A percentile compares a stretch with the other conserved stretches of the same genome.
Evolutionary conservation across 2,888 invertebrate species (phyloP).

Genomic region (Palloptera scutellata): DNA sequence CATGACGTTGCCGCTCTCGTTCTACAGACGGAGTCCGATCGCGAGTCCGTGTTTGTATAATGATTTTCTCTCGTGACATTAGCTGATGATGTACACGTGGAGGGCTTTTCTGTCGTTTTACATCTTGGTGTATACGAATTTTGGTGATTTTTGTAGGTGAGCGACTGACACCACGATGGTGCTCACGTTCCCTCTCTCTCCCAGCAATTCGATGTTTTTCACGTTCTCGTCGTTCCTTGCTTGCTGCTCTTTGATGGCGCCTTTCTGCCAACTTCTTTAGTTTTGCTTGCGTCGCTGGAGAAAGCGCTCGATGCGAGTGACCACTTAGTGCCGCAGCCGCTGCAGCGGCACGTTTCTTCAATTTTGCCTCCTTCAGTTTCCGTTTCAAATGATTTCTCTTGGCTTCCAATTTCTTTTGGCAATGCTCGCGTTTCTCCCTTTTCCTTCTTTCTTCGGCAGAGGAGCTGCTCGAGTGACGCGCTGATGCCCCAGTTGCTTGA

Average conservation of each 20-base stretch:
- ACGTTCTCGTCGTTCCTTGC: conserved; percentile 59
- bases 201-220: conserved; percentile 64
- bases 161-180: conserved; percentile 54
- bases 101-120: conserved; percentile 68
- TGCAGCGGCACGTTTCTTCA: conserved; percentile 56
- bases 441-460: conserved; percentile 68
- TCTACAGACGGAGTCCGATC: conserved; percentile 60
- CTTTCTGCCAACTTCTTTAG: conserved; percentile 59
- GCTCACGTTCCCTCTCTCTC: conserved; percentile 64
- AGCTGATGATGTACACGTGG: conserved; percentile 63
- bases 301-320: conserved; percentile 55
- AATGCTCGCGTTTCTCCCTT: conserved; percentile 61
- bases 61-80: conserved; percentile 62
- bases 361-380: conserved; percentile 61
- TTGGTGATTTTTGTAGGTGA: conserved; percentile 63
- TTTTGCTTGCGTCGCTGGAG: conserved; percentile 59
- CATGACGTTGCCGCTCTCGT: conserved; percentile 56
- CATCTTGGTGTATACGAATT: conserved; percentile 60
- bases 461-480: conserved; percentile 69
- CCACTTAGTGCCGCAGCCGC: conserved; percentile 53
- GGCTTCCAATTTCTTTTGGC: conserved; percentile 62
- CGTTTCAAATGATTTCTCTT: conserved; percentile 61
- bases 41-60: conserved; percentile 59
- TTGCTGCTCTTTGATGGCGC: conserved; percentile 56
- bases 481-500: conserved; percentile 39